These are phyloP conservation scores for Cydia pomonella DNA, from an alignment of 1,140 invertebrate species.

Conservation along the genomic window DNA sequence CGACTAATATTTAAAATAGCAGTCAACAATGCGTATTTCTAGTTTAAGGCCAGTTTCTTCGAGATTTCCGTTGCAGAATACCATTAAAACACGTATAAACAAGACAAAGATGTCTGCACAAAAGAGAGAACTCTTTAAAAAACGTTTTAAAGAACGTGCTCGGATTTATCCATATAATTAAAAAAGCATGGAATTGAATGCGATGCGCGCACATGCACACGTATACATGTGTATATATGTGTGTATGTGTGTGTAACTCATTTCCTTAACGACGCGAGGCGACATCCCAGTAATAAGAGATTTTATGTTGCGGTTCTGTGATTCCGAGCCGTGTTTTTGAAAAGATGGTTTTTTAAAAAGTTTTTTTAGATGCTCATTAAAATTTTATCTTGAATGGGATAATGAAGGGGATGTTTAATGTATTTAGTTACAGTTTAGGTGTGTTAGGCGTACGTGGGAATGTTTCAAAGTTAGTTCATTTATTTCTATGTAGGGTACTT, in stretches of 20 bases:
- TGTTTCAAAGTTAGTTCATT: no score
- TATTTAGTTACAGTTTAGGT: conserved; percentile 16
- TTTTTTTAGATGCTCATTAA: conserved; percentile 14
- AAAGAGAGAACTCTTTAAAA: neutral
- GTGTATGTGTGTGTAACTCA: conserved; percentile 37
- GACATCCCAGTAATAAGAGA: conserved; percentile 35
- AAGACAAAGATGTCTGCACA: conserved; percentile 7
- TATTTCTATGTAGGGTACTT: no score
- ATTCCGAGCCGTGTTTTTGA: conserved; percentile 3
- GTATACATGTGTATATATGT: neutral
- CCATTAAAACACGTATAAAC: neutral
- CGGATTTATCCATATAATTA: conserved; percentile 19
- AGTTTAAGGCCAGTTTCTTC: neutral
- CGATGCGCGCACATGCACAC: conserved; percentile 25
- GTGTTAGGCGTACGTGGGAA: neutral
- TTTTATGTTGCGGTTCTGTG: conserved; percentile 33
- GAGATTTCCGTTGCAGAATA: neutral
- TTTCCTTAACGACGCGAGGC: conserved; percentile 41
- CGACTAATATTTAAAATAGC: no score
- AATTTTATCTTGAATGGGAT: conserved; percentile 14
- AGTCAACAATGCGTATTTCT: no score
- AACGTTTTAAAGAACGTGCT: neutral
- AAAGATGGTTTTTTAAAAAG: conserved; percentile 12
- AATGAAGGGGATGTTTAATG: conserved; percentile 3
- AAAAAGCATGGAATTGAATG: conserved; percentile 4